Evolutionary conservation across 1,140 invertebrate species (phyloP).

Genomic region (Drosophila pectinifera): DNA sequence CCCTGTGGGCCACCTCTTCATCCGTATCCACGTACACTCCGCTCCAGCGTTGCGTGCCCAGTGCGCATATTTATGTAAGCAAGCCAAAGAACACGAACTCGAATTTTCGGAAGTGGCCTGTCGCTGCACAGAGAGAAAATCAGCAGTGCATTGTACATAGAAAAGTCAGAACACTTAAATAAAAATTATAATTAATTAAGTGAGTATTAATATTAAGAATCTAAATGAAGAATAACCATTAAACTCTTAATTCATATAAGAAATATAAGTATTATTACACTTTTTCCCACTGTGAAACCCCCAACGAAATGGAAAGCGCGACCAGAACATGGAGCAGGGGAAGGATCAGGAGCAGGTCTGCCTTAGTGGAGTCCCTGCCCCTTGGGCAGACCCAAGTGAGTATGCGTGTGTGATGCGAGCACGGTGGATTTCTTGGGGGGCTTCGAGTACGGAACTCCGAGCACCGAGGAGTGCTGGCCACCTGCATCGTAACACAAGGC

Average conservation of each 20-base stretch:
- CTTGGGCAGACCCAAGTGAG: constrained; percentile 37
- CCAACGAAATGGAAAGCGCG: constrained; percentile 73
- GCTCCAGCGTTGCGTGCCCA: constrained; percentile 57
- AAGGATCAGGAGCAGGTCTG: constrained; percentile 15
- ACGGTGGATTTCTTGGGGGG: constrained; percentile 32
- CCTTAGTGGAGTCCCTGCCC: constrained; percentile 5
- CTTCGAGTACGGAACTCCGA: not conserved
- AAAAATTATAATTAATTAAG: not conserved
- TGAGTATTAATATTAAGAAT: not conserved
- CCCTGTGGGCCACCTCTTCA: constrained; percentile 4
- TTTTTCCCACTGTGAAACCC: not conserved
- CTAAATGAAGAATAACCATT: too few relatives aligned
- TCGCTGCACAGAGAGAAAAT: constrained; percentile 1
- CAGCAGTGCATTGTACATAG: fast-evolving
- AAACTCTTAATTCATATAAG: too few relatives aligned
- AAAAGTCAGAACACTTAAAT: not conserved
- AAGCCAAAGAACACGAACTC: constrained; percentile 62
- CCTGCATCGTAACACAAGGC: constrained; percentile 23
- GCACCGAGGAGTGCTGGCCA: not conserved
- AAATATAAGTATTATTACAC: not conserved
- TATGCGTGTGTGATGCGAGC: constrained; percentile 4
- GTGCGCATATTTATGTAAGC: constrained; percentile 71
- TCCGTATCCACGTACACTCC: constrained; percentile 1
- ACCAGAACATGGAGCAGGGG: not conserved
- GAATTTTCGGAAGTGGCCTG: constrained; percentile 42